Evolutionary conservation across 2,888 invertebrate species (phyloP).

Genomic region (Amphipoea lucens): DNA sequence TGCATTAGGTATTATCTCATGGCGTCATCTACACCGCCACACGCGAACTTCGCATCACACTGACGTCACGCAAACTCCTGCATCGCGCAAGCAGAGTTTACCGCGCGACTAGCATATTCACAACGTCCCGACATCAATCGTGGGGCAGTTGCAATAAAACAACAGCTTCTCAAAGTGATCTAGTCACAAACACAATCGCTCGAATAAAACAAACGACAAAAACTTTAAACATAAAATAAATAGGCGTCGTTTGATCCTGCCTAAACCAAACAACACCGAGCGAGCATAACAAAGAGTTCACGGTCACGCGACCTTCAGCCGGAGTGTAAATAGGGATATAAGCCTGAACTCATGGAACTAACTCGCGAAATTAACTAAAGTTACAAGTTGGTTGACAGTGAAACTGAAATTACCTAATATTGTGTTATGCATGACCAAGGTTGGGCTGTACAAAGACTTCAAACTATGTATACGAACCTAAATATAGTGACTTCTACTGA

Average conservation of each 20-base stretch:
- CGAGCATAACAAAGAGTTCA: constrained; percentile 9
- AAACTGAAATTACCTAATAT: constrained; percentile 11
- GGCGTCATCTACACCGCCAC: background rate
- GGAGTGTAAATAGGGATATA: constrained; percentile 23
- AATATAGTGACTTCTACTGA: no score
- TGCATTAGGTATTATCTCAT: no score
- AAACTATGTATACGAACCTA: background rate
- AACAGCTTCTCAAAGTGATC: background rate
- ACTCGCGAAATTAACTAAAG: constrained; percentile 40
- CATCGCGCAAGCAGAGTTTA: background rate
- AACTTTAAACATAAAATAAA: constrained; percentile 40
- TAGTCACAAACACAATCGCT: constrained; percentile 16
- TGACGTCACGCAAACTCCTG: background rate
- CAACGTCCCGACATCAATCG: background rate
- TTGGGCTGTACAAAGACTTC: background rate
- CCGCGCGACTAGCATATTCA: background rate
- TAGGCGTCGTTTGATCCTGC: constrained; percentile 8
- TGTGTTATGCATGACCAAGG: background rate
- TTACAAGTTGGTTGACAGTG: constrained; percentile 38
- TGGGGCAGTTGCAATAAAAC: background rate
- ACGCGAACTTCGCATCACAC: background rate
- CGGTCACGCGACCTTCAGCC: constrained; percentile 22
- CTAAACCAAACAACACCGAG: constrained; percentile 12
- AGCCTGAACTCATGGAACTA: constrained; percentile 20
- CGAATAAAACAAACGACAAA: constrained; percentile 8